Base-by-base conservation (phyloP, 2,113 vertebrate species). In the Nicator chloris region DNA sequence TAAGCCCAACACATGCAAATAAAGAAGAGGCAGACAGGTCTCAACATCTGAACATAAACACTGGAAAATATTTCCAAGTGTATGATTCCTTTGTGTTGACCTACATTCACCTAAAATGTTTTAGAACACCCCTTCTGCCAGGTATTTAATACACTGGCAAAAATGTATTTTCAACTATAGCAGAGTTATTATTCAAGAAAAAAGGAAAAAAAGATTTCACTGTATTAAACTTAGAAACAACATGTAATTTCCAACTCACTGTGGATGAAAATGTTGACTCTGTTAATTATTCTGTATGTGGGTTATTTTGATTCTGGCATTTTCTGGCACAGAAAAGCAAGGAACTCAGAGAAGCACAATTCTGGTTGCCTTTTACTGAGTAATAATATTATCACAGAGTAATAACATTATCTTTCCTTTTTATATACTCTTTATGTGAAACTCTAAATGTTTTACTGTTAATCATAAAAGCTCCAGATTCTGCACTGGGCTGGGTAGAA, bases 21-120 rank as follows among this genome's bases (percentile, higher is more conserved):
- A 97, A 79, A 89, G 86, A 97, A 96, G 93, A 97, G 95, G 73
- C 94, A 97, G 96, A 91, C 96, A 97, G 96, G 96, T 98, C 96
- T 97, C 95, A 97, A 97, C 95, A 98, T 95, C 75, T 97, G 91
- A 97, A 98, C 85, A 91, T 95, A 97, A 98, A 98, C 94, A 96
- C 61, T 97, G 96, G 92, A 97, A 98, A 98, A 89, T 95, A 97
- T 97, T 97, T 97, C 92, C 89, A 96, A 95, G 70, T 97, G 80
- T 93, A 86, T 92, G 93, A 96, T 96, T 95, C 82, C 87, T 97
- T 97, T 96, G 81, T 95, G 92, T 96, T 96, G 86, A 97, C 91
- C 88, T 95, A 97, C 70, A 97, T 96, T 97, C 96, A 97, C 95
- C 95, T 96, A 96, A 97, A 90, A 84, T 95, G 83, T 96, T 96